A percentile compares a stretch with the other conserved stretches of the same genome.
Evolutionary conservation across 2,888 invertebrate species (phyloP).

Genomic region (Parthenolecanium corni): DNA sequence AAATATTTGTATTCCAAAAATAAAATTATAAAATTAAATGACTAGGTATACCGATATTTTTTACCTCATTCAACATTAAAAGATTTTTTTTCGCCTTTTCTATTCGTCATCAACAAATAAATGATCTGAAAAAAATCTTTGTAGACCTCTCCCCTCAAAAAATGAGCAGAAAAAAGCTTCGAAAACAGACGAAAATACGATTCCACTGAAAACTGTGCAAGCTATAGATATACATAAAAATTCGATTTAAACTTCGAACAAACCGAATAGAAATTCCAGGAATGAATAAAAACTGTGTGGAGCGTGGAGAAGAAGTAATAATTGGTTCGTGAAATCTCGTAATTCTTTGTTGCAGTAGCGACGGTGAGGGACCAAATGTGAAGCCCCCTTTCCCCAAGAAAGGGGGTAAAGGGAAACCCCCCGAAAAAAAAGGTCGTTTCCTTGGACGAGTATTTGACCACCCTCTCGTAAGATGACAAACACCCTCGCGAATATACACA

Average conservation of each 20-base stretch:
- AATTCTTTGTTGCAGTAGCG: constrained; percentile 17
- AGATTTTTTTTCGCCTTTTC: too few species aligned
- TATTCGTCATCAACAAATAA: too few species aligned
- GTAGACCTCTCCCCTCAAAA: too few species aligned
- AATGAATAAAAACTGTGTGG: not conserved
- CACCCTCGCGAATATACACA: constrained; percentile 23
- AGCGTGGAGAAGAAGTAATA: constrained; percentile 14
- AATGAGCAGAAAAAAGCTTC: too few species aligned
- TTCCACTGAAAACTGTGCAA: too few species aligned
- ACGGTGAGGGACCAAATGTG: not conserved
- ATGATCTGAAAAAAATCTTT: too few species aligned
- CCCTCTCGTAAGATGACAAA: constrained; percentile 27
- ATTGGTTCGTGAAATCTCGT: constrained; percentile 22
- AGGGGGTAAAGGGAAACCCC: not conserved
- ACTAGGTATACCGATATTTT: too few species aligned
- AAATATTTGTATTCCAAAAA: too few species aligned
- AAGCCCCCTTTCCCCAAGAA: not conserved
- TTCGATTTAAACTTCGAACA: constrained; percentile 14
- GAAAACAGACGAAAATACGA: too few species aligned
- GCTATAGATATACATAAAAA: not conserved
- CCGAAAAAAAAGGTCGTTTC: constrained; percentile 9
- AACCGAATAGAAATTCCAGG: constrained; percentile 20
- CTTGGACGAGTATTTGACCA: not conserved
- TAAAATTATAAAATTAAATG: too few species aligned
- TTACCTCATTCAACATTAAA: too few species aligned